These are phyloP conservation scores for Coccyzus lansbergi DNA, from an alignment of 2,797 vertebrate genomes.

Conservation along the genomic window DNA sequence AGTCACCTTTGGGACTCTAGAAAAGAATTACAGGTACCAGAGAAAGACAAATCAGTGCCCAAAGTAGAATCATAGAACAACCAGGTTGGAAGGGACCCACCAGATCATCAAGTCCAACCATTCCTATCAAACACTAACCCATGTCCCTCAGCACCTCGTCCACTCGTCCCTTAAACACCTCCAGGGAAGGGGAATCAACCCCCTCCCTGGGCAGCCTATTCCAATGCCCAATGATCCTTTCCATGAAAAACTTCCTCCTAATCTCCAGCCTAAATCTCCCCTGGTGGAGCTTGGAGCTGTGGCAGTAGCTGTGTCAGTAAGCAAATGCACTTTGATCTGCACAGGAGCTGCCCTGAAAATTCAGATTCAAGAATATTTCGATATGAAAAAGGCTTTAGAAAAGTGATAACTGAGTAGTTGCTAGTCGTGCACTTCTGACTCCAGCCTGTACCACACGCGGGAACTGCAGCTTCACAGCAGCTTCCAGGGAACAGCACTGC, in stretches of 20 bases:
- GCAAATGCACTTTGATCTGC: not conserved
- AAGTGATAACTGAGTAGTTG: not conserved
- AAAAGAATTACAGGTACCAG: not conserved
- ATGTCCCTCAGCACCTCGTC: no score
- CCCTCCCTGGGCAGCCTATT: no score
- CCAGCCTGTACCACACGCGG: not conserved
- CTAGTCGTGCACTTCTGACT: not conserved
- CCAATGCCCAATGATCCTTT: no score
- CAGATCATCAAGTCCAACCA: no score
- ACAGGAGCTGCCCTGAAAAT: not conserved
- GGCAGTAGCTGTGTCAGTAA: not conserved
- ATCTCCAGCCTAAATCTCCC: no score
- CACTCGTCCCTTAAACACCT: no score
- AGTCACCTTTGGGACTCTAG: not conserved
- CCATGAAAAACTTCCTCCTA: no score
- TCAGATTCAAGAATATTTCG: not conserved
- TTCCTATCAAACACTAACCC: no score
- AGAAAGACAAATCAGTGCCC: not conserved
- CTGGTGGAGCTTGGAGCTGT: no score
- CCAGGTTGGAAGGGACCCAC: no score
- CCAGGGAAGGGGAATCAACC: no score
- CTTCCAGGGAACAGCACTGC: not conserved
- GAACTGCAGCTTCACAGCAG: not conserved
- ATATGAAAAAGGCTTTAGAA: not conserved
- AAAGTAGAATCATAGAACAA: no score